A percentile compares a stretch with the other conserved stretches of the same genome.
Conservation (phyloP, 2,113 vertebrate genomes). For the Dromiciops gliroides region DNA sequence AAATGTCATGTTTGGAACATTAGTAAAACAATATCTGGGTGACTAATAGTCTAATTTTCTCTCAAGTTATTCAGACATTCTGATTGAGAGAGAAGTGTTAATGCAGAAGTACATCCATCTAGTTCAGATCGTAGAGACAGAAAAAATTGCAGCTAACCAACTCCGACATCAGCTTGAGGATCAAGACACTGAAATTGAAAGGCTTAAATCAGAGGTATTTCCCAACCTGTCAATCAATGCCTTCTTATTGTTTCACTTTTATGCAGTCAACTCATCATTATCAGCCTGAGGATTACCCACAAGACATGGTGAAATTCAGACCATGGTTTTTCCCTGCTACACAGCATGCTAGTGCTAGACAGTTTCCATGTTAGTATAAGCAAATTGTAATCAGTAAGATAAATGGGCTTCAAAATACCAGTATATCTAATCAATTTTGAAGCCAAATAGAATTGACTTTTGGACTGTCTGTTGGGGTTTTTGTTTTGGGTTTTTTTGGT, state of each 20-base stretch:
- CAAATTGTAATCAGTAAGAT: not conserved
- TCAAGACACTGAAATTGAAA: slow-evolving; percentile 96
- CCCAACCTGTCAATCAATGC: not conserved
- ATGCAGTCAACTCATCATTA: not conserved
- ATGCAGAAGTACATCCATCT: slow-evolving; percentile 92
- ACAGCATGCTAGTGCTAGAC: not conserved
- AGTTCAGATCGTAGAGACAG: slow-evolving; percentile 89
- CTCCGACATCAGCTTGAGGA: slow-evolving; percentile 97
- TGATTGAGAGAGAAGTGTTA: slow-evolving; percentile 89
- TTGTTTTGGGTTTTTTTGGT: not conserved
- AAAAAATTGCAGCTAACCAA: slow-evolving; percentile 90
- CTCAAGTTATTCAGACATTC: slow-evolving; percentile 88
- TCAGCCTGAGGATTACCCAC: not conserved
- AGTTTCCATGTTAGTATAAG: slow-evolving; percentile 3
- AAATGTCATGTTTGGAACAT: accelerated
- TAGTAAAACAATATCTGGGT: not conserved
- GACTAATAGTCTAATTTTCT: slow-evolving; percentile 64
- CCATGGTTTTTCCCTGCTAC: not conserved
- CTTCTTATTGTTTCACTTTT: not conserved
- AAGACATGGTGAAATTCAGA: not conserved
- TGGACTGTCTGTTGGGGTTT: not conserved
- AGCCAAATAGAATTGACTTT: not conserved
- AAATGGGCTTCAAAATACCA: not conserved
- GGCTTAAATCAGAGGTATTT: slow-evolving; percentile 95
- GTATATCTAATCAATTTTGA: not conserved